Evolutionary conservation across 2,888 invertebrate genomes (phyloP).

Genomic region (Gymnocheta viridis): DNA sequence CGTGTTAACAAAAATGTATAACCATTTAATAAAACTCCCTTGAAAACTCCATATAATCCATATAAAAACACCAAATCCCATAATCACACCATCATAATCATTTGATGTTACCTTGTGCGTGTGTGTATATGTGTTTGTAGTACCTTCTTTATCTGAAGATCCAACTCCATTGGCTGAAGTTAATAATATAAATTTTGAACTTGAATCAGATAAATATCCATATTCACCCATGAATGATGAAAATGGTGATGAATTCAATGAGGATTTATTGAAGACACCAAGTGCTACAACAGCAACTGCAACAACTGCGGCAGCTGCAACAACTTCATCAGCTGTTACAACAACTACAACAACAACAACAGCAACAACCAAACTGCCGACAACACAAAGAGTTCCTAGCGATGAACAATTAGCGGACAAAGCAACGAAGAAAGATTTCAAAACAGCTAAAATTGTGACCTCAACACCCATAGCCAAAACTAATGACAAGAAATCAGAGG

Average conservation of each 20-base stretch:
- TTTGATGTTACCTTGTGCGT: conserved; percentile 41
- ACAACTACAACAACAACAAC: conserved; percentile 21
- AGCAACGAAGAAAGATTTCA: conserved; percentile 45
- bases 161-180: conserved; percentile 82
- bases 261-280: conserved; percentile 77
- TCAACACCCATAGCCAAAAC: conserved; percentile 76
- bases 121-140: conserved; percentile 73
- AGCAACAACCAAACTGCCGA: conserved; percentile 32
- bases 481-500: conserved; percentile 52
- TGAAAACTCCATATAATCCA: conserved; percentile 30
- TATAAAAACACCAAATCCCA: conserved; percentile 29
- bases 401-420: conserved; percentile 54
- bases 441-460: conserved; percentile 73
- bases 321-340: conserved; percentile 21
- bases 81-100: conserved; percentile 37
- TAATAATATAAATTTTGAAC: conserved; percentile 81
- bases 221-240: conserved; percentile 54
- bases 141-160: conserved; percentile 82
- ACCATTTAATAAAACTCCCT: conserved; percentile 5
- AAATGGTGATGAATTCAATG: conserved; percentile 53
- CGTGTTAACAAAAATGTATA: not conserved
- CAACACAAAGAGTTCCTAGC: conserved; percentile 61
- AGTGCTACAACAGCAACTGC: conserved; percentile 71
- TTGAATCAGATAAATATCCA: conserved; percentile 78
- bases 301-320: conserved; percentile 25